A percentile compares a stretch with the other conserved stretches of the same genome.
phyloP scores from a whole-genome alignment of 2,113 vertebrate species.

The Ranitomeya imitator region DNA sequence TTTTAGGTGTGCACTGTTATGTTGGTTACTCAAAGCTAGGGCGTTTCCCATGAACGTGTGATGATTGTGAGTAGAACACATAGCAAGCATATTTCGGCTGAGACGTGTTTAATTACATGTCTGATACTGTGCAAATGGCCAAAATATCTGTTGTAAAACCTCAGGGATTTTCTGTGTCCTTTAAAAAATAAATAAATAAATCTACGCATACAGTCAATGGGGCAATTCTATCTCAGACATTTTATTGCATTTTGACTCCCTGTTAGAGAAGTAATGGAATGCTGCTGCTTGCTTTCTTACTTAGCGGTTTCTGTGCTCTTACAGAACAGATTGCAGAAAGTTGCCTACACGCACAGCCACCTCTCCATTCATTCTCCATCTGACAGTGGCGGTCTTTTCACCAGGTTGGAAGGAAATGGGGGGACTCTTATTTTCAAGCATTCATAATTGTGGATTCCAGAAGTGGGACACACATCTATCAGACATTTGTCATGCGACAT shows the following conservation, averaged over 20 bases:
- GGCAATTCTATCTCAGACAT: neutral
- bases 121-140: neutral
- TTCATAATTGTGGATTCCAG: too few species aligned
- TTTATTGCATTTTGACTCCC: neutral
- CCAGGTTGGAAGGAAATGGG: too few species aligned
- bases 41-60: neutral
- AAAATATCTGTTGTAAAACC: neutral
- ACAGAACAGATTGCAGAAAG: too few species aligned
- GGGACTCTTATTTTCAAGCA: too few species aligned
- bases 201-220: neutral
- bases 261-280: too few species aligned
- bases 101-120: neutral
- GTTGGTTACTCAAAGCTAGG: neutral
- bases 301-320: too few species aligned
- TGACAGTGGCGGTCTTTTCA: too few species aligned
- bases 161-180: neutral
- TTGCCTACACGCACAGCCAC: too few species aligned
- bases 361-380: too few species aligned
- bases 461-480: too few species aligned
- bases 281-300: too few species aligned
- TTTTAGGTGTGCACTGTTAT: slow-evolving; percentile 1
- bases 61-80: neutral
- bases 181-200: neutral
- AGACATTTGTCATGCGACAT: too few species aligned
- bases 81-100: neutral